Conservation (phyloP, 1,140 invertebrate species). For the Danaus plexippus region DNA sequence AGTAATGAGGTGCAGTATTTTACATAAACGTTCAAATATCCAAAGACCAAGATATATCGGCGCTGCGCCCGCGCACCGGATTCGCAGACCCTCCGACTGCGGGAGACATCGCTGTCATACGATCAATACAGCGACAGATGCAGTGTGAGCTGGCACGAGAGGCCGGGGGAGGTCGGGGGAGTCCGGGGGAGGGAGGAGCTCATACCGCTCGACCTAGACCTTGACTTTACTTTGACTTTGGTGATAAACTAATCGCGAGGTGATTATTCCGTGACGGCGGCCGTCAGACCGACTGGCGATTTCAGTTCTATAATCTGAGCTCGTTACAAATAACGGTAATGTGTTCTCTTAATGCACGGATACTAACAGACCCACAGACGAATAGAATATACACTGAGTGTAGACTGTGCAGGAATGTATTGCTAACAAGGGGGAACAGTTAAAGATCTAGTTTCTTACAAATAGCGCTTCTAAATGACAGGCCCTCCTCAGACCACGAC, state of each 20-base stretch:
- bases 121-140: background rate
- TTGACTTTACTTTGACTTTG: slow-evolving; percentile 36
- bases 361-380: no score
- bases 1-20: no score
- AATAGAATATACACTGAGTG: no score
- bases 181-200: background rate
- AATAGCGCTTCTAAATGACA: no score
- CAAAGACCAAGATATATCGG: background rate
- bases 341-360: no score
- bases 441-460: no score
- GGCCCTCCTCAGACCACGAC: no score
- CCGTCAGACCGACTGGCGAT: slow-evolving; percentile 17
- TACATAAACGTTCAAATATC: no score
- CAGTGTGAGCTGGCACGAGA: background rate
- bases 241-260: slow-evolving; percentile 27
- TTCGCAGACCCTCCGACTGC: slow-evolving; percentile 9
- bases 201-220: slow-evolving; percentile 21
- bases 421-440: no score
- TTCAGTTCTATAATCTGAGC: slow-evolving; percentile 14
- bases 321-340: no score
- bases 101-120: slow-evolving; percentile 1
- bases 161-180: no score
- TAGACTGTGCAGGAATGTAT: no score
- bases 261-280: slow-evolving; percentile 9
- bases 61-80: slow-evolving; percentile 12